A percentile compares a stretch with the other conserved stretches of the same genome.
Evolutionary conservation across 2,113 vertebrate genomes (phyloP).

Genomic region (Ochotona curzoniae): DNA sequence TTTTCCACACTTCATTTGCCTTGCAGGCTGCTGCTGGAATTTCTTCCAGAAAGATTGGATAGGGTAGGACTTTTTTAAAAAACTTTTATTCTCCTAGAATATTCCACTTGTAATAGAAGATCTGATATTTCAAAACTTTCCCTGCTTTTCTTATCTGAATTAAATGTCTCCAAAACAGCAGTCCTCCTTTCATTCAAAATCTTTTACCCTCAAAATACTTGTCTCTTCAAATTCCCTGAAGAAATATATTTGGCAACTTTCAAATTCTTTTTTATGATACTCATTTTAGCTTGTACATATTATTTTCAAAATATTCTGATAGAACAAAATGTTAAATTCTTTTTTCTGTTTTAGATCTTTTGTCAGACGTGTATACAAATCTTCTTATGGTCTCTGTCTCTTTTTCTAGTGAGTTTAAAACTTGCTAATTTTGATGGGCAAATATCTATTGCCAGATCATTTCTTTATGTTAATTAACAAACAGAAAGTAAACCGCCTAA

Average conservation of each 20-base stretch:
- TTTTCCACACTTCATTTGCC: constrained; percentile 74
- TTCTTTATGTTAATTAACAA: constrained; percentile 29
- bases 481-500: neutral
- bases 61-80: neutral
- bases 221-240: neutral
- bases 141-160: neutral
- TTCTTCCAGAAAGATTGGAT: constrained; percentile 48
- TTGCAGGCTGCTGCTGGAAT: constrained; percentile 56
- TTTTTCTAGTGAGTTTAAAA: neutral
- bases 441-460: neutral
- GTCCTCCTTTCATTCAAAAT: constrained; percentile 18
- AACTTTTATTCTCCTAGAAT: neutral
- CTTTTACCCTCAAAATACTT: neutral
- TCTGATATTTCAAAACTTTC: neutral
- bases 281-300: neutral
- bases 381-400: neutral
- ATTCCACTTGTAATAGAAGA: constrained; percentile 25
- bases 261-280: neutral
- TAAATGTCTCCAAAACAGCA: neutral
- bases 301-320: constrained; percentile 23
- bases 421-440: neutral
- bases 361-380: neutral
- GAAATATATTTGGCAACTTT: neutral
- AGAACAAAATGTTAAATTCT: neutral
- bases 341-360: neutral